Evolutionary conservation across 2,113 vertebrate genomes (phyloP).

Genomic region (Pollachius pollachius): DNA sequence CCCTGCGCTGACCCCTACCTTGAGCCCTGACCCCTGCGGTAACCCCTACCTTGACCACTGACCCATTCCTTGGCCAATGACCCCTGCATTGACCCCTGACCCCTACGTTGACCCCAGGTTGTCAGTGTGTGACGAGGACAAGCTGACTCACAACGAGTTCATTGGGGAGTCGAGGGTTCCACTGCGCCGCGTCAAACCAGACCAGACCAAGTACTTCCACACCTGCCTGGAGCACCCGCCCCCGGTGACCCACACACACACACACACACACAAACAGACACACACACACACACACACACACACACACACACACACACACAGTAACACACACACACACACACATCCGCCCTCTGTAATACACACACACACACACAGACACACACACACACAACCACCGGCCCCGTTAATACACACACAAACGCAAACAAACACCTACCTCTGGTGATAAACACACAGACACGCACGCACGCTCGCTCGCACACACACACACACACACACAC

Average conservation of each 20-base stretch:
- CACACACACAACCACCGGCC: constrained; percentile 1
- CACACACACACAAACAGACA: constrained; percentile 1
- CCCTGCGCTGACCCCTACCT: too few relatives aligned
- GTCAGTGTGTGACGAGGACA: constrained; percentile 87
- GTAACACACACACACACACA: neutral
- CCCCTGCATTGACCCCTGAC: too few relatives aligned
- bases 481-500: too few relatives aligned
- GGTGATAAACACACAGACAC: neutral
- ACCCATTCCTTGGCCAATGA: too few relatives aligned
- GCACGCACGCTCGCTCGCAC: too few relatives aligned
- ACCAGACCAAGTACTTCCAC: constrained; percentile 83
- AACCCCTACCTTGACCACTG: neutral
- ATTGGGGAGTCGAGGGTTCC: constrained; percentile 85
- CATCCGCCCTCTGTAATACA: neutral
- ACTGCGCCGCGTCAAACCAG: constrained; percentile 79
- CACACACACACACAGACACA: neutral
- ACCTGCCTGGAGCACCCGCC: constrained; percentile 84
- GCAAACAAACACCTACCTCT: neutral
- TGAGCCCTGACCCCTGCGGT: too few relatives aligned
- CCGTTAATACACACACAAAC: neutral
- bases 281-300: constrained; percentile 1
- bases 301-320: constrained; percentile 2
- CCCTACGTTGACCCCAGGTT: constrained; percentile 65
- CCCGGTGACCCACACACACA: constrained; percentile 63
- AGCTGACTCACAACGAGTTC: constrained; percentile 87